Evolutionary conservation across 2,113 vertebrate genomes (phyloP).

Genomic region (Siniperca knerii): DNA sequence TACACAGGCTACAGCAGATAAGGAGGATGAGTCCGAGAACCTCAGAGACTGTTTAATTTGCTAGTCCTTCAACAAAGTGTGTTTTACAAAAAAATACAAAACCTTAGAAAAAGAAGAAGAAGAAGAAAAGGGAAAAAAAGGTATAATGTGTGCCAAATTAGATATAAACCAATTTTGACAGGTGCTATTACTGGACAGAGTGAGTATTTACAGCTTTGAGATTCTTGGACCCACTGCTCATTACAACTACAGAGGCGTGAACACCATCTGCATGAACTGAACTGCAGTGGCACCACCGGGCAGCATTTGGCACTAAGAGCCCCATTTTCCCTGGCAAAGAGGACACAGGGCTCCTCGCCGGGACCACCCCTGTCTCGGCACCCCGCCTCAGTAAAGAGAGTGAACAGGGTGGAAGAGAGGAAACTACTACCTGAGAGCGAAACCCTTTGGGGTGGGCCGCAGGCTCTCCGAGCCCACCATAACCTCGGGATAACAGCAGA

Average conservation of each 20-base stretch:
- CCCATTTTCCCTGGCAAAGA: conserved; percentile 72
- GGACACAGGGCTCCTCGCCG: conserved; percentile 92
- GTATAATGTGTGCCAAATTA: conserved; percentile 5
- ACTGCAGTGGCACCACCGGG: conserved; percentile 82
- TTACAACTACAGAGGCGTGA: conserved; percentile 74
- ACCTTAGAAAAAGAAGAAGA: neutral
- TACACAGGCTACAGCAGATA: conserved; percentile 71
- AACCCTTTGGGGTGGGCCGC: conserved; percentile 84
- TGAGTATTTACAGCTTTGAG: conserved; percentile 50
- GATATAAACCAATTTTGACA: neutral
- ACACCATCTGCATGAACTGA: conserved; percentile 85
- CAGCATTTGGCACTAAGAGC: conserved; percentile 76
- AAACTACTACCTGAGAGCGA: conserved; percentile 94
- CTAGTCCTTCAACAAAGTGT: neutral
- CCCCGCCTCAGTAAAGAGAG: conserved; percentile 92
- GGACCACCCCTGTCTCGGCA: conserved; percentile 85
- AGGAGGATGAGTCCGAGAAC: conserved; percentile 74
- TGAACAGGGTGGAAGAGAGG: conserved; percentile 92
- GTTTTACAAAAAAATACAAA: neutral
- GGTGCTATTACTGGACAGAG: neutral
- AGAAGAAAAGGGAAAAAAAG: neutral
- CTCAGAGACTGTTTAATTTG: conserved; percentile 45
- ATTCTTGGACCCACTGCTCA: conserved; percentile 72
- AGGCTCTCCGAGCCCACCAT: conserved; percentile 82
- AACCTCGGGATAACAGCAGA: conserved; percentile 82